These are phyloP conservation scores for Arremon aurantiirostris DNA, from an alignment of 2,797 vertebrate genomes.

Conservation along the genomic window DNA sequence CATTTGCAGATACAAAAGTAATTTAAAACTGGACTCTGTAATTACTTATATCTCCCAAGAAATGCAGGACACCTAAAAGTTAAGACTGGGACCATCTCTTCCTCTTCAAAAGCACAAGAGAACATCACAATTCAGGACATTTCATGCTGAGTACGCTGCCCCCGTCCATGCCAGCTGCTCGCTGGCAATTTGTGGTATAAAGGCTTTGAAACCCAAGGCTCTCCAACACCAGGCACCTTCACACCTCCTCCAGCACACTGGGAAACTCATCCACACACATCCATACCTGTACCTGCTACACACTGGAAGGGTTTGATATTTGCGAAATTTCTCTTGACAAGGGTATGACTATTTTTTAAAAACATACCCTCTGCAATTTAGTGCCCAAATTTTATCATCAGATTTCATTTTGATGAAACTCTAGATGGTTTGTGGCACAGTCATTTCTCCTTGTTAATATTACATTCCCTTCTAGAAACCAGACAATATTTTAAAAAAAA, in stretches of 20 bases:
- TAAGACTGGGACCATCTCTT: neutral
- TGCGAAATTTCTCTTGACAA: too few relatives aligned
- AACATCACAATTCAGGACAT: fast-evolving
- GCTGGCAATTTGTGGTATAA: fast-evolving
- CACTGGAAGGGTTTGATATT: too few relatives aligned
- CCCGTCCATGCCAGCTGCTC: neutral
- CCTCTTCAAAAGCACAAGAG: neutral
- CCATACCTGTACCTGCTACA: neutral
- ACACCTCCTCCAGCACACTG: neutral
- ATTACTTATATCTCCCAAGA: neutral
- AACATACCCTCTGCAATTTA: neutral
- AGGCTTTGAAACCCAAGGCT: neutral
- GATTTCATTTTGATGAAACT: neutral
- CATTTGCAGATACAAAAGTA: neutral
- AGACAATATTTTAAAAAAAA: neutral
- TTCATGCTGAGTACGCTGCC: fast-evolving
- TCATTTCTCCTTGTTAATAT: neutral
- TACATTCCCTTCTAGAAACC: conserved; percentile 6
- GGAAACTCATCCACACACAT: neutral
- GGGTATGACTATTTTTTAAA: neutral
- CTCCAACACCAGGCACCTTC: neutral
- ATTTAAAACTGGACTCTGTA: neutral
- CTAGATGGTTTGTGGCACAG: neutral
- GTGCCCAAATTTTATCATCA: conserved; percentile 19
- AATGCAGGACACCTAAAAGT: neutral